Percentiles rank a stretch among this genome's conserved stretches.
phyloP scores from a whole-genome alignment of 2,797 vertebrate genomes.

The Halcyon chelicuti region DNA sequence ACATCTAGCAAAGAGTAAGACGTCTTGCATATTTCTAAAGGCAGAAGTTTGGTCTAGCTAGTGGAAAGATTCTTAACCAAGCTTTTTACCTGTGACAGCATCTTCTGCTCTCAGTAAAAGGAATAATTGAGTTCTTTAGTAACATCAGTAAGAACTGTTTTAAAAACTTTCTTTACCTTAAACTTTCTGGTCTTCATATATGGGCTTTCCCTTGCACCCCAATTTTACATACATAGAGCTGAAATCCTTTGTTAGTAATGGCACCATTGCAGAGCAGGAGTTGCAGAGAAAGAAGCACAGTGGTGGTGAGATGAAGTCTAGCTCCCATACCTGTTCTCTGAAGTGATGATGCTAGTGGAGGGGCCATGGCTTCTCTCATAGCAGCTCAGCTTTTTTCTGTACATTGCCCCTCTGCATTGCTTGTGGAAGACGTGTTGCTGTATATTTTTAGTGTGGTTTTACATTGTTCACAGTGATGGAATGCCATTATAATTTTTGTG shows the following conservation, averaged over 20 bases:
- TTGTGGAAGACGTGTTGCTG: neutral
- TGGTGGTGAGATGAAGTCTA: neutral
- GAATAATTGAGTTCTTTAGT: conserved; percentile 5
- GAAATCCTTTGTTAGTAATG: neutral
- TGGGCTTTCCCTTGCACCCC: neutral
- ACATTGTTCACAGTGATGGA: neutral
- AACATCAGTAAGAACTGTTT: neutral
- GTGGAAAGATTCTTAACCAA: neutral
- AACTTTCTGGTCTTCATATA: neutral
- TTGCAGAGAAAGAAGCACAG: fast-evolving
- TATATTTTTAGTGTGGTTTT: neutral
- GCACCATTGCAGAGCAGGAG: fast-evolving
- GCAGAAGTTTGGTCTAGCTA: neutral
- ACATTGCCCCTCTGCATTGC: fast-evolving
- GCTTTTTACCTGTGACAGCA: neutral
- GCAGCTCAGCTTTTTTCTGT: neutral
- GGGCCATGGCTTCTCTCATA: neutral
- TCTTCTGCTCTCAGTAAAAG: neutral
- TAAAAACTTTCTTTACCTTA: neutral
- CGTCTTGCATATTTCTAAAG: neutral
- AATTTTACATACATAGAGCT: fast-evolving
- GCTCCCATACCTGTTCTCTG: neutral
- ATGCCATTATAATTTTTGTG: neutral
- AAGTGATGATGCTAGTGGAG: neutral
- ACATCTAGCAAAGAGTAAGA: neutral